Base-by-base conservation (phyloP, 2,113 vertebrate genomes). In the Lagopus leucura region DNA sequence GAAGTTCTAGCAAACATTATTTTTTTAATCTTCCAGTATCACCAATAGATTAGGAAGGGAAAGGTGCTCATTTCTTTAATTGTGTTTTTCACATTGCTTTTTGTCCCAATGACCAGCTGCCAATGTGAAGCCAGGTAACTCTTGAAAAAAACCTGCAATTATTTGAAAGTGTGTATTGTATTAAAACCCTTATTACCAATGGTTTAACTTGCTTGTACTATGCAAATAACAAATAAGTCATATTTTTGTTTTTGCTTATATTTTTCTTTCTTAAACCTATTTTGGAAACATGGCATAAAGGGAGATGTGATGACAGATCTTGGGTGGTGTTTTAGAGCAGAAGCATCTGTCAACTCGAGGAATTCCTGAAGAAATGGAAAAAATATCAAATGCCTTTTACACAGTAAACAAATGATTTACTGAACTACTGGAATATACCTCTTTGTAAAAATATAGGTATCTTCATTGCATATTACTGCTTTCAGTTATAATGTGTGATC, bases 281-380 rank as follows among this genome's bases (percentile, higher is more conserved):
- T 72, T 7, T 5, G 9, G 38, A 78, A 64, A 24, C 34, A 40
- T 67, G 47, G 21, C 18, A 2, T n/a, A 16, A 0, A 0, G 43
- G 36, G 48, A 65, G n/a, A 34, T 54, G 10, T 47, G 4, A 54
- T 79, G 27, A 15, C 81, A 65, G 18, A 22, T 57, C 32, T 79
- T 82, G 13, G 13, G 18, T 72, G 18, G 24, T 72, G 30, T 36
- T 58, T 17, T 69, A 64, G 27, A 87, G 13, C 6, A 87, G 63
- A 52, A 78, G 4, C 40, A 40, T n/a, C 8, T 65, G 16, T 34
- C 32, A 32, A 12, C 30, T 57, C 55, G 19, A 57, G 30, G 30
- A 57, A 57, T 20, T n/a, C 55, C 30, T 57, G 32, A 57, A 57
- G 30, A 20, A 57, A 57, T 6, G 72, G 20, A 30, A 55, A 69